These are phyloP conservation scores for Myocastor coypus DNA, from an alignment of 2,113 vertebrate species.

Conservation along the genomic window DNA sequence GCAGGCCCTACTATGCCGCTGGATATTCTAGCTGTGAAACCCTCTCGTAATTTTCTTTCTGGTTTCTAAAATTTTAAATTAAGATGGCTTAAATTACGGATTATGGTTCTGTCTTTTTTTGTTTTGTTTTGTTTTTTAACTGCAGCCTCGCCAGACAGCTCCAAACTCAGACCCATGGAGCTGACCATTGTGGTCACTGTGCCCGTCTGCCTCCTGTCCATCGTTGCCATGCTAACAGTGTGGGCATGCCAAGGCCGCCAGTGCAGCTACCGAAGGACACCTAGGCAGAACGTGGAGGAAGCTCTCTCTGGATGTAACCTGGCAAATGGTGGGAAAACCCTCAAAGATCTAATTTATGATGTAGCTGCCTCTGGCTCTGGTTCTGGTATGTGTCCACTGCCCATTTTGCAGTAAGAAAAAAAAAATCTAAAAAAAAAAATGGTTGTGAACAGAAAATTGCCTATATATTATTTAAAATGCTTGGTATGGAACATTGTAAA, in stretches of 20 bases:
- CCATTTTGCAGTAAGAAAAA: not conserved
- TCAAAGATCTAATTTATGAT: conserved; percentile 95
- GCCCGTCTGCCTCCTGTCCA: conserved; percentile 88
- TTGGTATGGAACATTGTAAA: not conserved
- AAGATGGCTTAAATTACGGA: conserved; percentile 20
- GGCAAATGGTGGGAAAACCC: conserved; percentile 90
- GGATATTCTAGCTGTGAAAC: not conserved
- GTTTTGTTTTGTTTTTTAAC: conserved; percentile 66
- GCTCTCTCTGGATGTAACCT: conserved; percentile 90
- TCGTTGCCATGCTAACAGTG: conserved; percentile 85
- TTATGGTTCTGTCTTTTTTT: conserved; percentile 30
- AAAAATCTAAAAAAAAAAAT: conserved; percentile 39
- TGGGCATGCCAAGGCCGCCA: conserved; percentile 85
- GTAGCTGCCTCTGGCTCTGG: conserved; percentile 97
- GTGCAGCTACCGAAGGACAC: conserved; percentile 85
- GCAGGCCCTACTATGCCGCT: not conserved
- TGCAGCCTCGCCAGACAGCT: conserved; percentile 77
- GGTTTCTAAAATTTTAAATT: conserved; percentile 26
- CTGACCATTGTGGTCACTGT: conserved; percentile 88
- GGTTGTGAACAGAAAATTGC: not conserved
- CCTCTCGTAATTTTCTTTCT: not conserved
- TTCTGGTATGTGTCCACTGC: conserved; percentile 89
- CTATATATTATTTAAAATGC: not conserved
- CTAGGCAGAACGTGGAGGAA: conserved; percentile 91
- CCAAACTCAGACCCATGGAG: conserved; percentile 83